Evolutionary conservation across 2,888 invertebrate species (phyloP), one percentile per base, ranked within the genome.

Genomic region (Leptinotarsa peninsularis): DNA sequence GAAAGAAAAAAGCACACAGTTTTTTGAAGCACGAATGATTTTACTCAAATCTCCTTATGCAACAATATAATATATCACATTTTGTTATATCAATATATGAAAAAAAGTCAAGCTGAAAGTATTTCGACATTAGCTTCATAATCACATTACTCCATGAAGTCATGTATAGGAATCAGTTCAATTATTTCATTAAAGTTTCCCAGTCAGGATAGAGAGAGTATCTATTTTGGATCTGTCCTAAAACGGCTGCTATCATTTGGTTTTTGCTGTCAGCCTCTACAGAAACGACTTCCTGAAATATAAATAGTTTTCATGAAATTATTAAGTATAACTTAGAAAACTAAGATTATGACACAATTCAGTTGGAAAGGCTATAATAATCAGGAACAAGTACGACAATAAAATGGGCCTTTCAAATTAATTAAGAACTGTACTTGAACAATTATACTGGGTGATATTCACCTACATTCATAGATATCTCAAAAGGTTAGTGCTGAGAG

Each of bases 201-300:
- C 86, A 87, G 67, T 82, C 78, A 43, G 86, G 87, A 72, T 81
- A 82, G 43, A 87, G 73, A 43, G 83, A 79, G 69, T 82, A 86
- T 74, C 83, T 83, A 74, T 85, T 84, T 72, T 84, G 74, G 68
- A 86, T 77, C 71, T 81, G 76, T 27, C 86, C 87, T 75, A 87
- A 74, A 66, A 82, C 82, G 13, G 83, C 81, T 69, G 84, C 80
- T 52, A 77, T 78, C 7, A 80, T 79, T 56, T 80, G 76, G 17
- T 76, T 71, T n/a, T 80, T 74, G 60, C 78, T 76, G 73, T 80
- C 77, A 74, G 79, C 54, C 54, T 82, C 75, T n/a, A 84, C 58
- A 23, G 75, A 67, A 4, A 83, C 78, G 17, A 82, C 72, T 75
- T 82, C 79, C 82, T 83, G 68, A 66, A 82, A 82, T 72, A 71